Conservation (phyloP, 1,140 invertebrate genomes). For the Dryas iulia region DNA sequence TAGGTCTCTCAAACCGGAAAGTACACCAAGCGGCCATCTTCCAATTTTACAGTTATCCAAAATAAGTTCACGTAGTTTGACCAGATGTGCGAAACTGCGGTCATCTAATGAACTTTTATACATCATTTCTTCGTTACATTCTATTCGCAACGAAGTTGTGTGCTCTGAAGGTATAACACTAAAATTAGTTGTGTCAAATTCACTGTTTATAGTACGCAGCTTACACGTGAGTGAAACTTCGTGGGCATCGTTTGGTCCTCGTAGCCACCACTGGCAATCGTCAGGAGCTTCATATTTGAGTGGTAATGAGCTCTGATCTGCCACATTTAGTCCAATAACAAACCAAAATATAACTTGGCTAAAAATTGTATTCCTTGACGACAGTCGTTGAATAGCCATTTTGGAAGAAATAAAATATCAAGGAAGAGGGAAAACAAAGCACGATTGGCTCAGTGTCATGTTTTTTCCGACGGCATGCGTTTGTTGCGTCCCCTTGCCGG, state of each 20-base stretch:
- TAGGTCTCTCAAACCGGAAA: conserved; percentile 87
- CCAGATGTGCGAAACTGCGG: conserved; percentile 89
- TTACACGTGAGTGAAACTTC: conserved; percentile 90
- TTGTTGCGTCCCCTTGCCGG: conserved; percentile 67
- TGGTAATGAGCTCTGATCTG: conserved; percentile 80
- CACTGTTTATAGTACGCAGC: conserved; percentile 89
- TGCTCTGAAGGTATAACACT: conserved; percentile 92
- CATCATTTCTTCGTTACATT: conserved; percentile 88
- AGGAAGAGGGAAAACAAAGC: conserved; percentile 76
- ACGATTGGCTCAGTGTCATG: conserved; percentile 74
- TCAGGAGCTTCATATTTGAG: conserved; percentile 90
- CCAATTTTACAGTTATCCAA: conserved; percentile 93
- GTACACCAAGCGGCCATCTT: conserved; percentile 86
- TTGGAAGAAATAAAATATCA: conserved; percentile 73
- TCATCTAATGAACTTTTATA: conserved; percentile 87
- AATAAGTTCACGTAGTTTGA: conserved; percentile 87
- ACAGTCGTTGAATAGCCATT: conserved; percentile 61
- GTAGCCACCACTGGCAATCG: conserved; percentile 88
- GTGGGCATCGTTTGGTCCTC: conserved; percentile 80
- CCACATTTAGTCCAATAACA: conserved; percentile 70
- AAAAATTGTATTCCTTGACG: conserved; percentile 55
- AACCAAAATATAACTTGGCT: conserved; percentile 67
- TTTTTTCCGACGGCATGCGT: conserved; percentile 77
- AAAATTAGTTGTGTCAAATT: conserved; percentile 92
- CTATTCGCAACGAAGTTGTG: conserved; percentile 88